These are phyloP conservation scores for Sminthopsis crassicaudata DNA, from an alignment of 2,113 vertebrate genomes.

Conservation along the genomic window DNA sequence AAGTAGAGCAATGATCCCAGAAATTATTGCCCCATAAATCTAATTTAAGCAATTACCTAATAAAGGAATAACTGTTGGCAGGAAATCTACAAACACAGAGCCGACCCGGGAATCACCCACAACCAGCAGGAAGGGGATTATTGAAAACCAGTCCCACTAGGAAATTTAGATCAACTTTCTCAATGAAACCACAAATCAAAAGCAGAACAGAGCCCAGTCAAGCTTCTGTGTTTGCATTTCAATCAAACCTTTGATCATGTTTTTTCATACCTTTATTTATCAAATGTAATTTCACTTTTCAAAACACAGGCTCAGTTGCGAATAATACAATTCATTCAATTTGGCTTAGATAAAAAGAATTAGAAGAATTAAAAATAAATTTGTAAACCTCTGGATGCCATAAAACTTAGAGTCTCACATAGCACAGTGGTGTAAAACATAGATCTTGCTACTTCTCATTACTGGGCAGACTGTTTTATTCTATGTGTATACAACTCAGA, in stretches of 20 bases:
- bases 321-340: background rate
- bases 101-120: background rate
- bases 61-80: slow-evolving; percentile 16
- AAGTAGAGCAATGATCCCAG: slow-evolving; percentile 1
- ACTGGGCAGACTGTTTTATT: background rate
- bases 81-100: background rate
- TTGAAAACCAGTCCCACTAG: background rate
- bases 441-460: background rate
- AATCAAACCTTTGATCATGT: background rate
- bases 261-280: slow-evolving; percentile 7
- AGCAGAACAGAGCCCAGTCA: background rate
- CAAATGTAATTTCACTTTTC: background rate
- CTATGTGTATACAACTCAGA: background rate
- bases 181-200: background rate
- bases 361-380: background rate
- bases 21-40: slow-evolving; percentile 25
- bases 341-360: background rate
- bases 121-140: background rate
- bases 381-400: background rate
- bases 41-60: slow-evolving; percentile 17
- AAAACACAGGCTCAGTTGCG: background rate
- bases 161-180: background rate
- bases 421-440: background rate
- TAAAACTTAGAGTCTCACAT: background rate
- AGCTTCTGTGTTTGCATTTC: background rate